These are phyloP conservation scores for Crocodylus rhombifer DNA, from an alignment of 2,797 vertebrate genomes.

Conservation along the genomic window DNA sequence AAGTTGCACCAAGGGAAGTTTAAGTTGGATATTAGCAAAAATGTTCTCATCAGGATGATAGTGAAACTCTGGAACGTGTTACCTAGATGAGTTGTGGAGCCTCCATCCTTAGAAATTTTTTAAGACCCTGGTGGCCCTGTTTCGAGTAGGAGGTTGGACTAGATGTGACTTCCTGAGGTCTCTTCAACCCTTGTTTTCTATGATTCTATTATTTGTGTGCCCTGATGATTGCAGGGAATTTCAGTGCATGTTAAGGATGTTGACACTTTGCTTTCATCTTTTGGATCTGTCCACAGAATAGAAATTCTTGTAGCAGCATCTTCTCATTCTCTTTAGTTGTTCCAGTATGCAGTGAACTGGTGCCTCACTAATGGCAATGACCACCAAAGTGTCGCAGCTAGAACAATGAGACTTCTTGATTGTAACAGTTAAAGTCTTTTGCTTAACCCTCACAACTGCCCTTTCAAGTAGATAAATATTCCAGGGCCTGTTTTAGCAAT, in stretches of 20 bases:
- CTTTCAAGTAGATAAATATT: not conserved
- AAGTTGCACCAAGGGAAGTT: too few relatives aligned
- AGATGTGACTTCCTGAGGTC: too few relatives aligned
- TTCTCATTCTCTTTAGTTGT: not conserved
- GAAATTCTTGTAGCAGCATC: not conserved
- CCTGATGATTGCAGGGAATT: not conserved
- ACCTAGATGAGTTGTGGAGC: too few relatives aligned
- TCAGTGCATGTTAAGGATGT: not conserved
- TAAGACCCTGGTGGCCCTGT: too few relatives aligned
- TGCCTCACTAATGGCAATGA: not conserved
- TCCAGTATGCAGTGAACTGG: not conserved
- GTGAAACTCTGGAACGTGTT: too few relatives aligned
- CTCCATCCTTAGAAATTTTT: too few relatives aligned
- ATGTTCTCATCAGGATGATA: too few relatives aligned
- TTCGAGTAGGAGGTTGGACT: too few relatives aligned
- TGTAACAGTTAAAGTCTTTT: not conserved
- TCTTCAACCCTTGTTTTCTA: too few relatives aligned
- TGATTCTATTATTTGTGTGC: not conserved
- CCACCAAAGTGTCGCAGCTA: not conserved
- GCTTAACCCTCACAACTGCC: not conserved
- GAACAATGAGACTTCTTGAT: not conserved
- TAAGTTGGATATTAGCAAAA: too few relatives aligned
- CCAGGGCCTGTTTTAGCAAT: not conserved
- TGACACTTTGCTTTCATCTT: fast-evolving
- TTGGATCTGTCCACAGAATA: fast-evolving